Evolutionary conservation across 2,888 invertebrate species (phyloP).

Genomic region (Masnerella sp.): DNA sequence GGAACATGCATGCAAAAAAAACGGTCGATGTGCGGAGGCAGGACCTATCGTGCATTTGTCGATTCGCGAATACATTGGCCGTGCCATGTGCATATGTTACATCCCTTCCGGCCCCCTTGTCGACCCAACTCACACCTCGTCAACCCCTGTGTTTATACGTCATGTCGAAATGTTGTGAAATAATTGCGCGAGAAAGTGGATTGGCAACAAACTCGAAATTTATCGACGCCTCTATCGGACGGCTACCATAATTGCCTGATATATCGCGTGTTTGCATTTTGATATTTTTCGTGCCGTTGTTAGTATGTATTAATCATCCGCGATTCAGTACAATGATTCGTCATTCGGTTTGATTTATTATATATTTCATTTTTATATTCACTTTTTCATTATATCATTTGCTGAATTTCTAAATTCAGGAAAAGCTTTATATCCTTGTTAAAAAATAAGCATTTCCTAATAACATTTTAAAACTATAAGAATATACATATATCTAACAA

Average conservation of each 20-base stretch:
- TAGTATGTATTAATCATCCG: too few species aligned
- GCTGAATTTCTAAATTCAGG: too few species aligned
- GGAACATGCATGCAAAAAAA: constrained; percentile 38
- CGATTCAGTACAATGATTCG: background rate
- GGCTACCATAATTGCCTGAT: constrained; percentile 43
- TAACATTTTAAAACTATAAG: too few species aligned
- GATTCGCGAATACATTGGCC: constrained; percentile 73
- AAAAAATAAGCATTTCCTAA: too few species aligned
- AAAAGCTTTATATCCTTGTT: too few species aligned
- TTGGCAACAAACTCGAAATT: constrained; percentile 69
- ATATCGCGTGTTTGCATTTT: constrained; percentile 19
- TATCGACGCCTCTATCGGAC: constrained; percentile 50
- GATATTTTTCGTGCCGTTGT: background rate
- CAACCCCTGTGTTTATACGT: constrained; percentile 69
- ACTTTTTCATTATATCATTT: too few species aligned
- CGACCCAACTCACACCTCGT: constrained; percentile 56
- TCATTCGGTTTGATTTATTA: too few species aligned
- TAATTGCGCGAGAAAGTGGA: constrained; percentile 76
- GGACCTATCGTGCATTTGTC: constrained; percentile 73
- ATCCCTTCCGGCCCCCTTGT: constrained; percentile 63
- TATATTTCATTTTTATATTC: too few species aligned
- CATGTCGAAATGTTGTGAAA: constrained; percentile 76
- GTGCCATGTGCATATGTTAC: constrained; percentile 77
- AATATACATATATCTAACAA: too few species aligned
- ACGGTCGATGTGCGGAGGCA: too few species aligned